phyloP scores from a whole-genome alignment of 2,888 invertebrate species.

The Monochamus alternatus region DNA sequence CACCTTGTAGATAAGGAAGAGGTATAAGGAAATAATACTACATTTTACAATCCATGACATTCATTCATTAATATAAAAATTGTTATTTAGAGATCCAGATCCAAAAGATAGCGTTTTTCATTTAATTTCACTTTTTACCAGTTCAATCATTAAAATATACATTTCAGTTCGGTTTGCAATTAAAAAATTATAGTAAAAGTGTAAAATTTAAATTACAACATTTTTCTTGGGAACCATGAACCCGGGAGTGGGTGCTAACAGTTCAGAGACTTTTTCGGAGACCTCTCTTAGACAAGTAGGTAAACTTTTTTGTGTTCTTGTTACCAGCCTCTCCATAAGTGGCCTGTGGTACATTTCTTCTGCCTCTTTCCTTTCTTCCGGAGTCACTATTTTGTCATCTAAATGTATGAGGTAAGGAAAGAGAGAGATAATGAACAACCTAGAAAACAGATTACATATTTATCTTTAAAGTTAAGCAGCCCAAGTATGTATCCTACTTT shows the following conservation, averaged over 20 bases:
- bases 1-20: too few relatives aligned
- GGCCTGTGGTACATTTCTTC: slow-evolving; percentile 77
- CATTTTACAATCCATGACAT: too few relatives aligned
- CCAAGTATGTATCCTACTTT: background rate
- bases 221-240: slow-evolving; percentile 55
- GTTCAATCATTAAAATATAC: background rate
- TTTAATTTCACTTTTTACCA: too few relatives aligned
- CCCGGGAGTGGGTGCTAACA: slow-evolving; percentile 52
- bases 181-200: background rate
- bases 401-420: slow-evolving; percentile 80
- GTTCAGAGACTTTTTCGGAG: slow-evolving; percentile 59
- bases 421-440: slow-evolving; percentile 83
- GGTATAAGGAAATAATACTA: too few relatives aligned
- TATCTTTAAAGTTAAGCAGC: background rate
- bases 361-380: slow-evolving; percentile 78
- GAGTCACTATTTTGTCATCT: slow-evolving; percentile 81
- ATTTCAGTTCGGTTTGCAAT: background rate
- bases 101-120: too few relatives aligned
- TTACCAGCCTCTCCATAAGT: slow-evolving; percentile 72
- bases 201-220: slow-evolving; percentile 39
- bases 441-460: slow-evolving; percentile 66
- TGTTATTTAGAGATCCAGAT: too few relatives aligned
- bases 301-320: slow-evolving; percentile 61
- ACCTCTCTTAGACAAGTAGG: slow-evolving; percentile 61
- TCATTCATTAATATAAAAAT: too few relatives aligned